Base-by-base conservation (phyloP, 2,113 vertebrate species). In the Phoxinus phoxinus region DNA sequence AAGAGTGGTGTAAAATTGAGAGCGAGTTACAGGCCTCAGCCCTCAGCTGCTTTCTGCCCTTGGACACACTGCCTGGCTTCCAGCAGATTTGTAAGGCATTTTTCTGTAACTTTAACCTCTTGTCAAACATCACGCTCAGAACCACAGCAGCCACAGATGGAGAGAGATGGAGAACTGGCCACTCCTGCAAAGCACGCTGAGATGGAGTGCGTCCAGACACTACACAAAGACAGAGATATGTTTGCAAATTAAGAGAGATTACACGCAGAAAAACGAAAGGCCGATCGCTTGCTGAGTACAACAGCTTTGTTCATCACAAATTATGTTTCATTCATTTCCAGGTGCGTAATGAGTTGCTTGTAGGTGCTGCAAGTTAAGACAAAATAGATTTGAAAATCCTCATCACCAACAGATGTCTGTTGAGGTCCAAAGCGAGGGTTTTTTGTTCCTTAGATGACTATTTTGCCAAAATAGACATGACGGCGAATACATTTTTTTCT, bases 51-150 rank as follows among this genome's bases (percentile, higher is more conserved):
- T 56, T 82, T 56, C 59, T 44, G 80, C 85, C 72, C 69, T 85
- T 73, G 65, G 44, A 86, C 67, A 93, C 91, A 92, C 90, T 90
- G 91, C 89, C 91, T 92, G 91, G 91, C 93, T 94, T 94, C 89
- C 88, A 92, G 92, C 63, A 90, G 93, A 89, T 91, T 89, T 87
- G 88, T 90, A 76, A 87, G 84, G 85, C 84, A 87, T 85, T 92
- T 89, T 85, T 84, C 84, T 88, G 87, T 90, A 91, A 89, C 87
- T 83, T 93, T 91, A 93, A 94, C 92, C 92, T 92, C 86, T 92
- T 91, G 91, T 93, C 90, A 69, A 92, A 91, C 93, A 91, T 58
- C 88, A 74, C 53, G 83, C 59, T 0, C 90, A 87, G 90, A 87
- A 78, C 88, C 71, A 10, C 89, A 56, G 5, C 19, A 80, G 89